These are phyloP conservation scores for Myioborus melanocephalus DNA, from an alignment of 2,797 vertebrate species.

Conservation along the genomic window DNA sequence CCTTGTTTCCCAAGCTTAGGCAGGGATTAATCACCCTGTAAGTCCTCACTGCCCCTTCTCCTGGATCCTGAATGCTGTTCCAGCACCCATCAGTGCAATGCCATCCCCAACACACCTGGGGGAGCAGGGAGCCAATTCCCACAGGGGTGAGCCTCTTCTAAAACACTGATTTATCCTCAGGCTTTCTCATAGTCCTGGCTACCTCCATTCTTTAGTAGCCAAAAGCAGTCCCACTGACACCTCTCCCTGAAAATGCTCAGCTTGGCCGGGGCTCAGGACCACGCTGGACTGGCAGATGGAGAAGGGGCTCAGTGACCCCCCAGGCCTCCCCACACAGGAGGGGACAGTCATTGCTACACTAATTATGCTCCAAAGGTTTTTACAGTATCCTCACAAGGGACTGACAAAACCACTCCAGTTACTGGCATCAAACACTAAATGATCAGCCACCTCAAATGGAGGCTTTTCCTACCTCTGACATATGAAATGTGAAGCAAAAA, in stretches of 20 bases:
- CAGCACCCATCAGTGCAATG: fast-evolving
- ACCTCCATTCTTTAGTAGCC: not conserved
- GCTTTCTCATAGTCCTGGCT: not conserved
- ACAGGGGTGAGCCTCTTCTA: not conserved
- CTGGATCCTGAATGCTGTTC: fast-evolving
- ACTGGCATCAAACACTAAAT: not conserved
- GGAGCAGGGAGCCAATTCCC: not conserved
- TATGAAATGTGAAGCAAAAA: not conserved
- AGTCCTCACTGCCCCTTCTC: not conserved
- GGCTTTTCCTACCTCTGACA: not conserved
- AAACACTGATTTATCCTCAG: not conserved
- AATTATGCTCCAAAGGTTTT: not conserved
- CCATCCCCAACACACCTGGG: not conserved
- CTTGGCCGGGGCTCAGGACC: not conserved
- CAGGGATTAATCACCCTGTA: fast-evolving
- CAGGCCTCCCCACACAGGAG: not conserved
- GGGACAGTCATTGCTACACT: not conserved
- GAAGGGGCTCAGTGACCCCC: not conserved
- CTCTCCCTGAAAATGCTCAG: not conserved
- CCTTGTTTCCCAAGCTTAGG: not conserved
- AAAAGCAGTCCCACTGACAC: not conserved
- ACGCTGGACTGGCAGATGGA: not conserved
- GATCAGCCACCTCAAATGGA: not conserved
- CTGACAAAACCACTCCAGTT: not conserved
- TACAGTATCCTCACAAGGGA: not conserved